These are phyloP conservation scores for Lepidurus couesii DNA, from an alignment of 1,140 invertebrate species.

Conservation along the genomic window DNA sequence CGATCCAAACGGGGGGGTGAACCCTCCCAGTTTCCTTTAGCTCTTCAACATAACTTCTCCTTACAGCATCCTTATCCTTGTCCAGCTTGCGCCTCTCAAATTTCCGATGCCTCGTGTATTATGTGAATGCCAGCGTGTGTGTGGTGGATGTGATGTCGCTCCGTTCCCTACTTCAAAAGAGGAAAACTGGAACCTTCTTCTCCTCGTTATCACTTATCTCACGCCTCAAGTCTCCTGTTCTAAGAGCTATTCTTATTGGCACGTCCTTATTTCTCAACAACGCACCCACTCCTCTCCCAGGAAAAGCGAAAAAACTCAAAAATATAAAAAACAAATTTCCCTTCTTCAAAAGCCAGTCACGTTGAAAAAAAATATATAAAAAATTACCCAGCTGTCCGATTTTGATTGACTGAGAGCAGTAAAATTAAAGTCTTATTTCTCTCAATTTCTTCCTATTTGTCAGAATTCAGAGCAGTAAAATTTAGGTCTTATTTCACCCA, in stretches of 20 bases:
- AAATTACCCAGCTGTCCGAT: neutral
- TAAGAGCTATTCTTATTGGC: neutral
- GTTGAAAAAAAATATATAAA: neutral
- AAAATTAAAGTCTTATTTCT: neutral
- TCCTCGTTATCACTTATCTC: neutral
- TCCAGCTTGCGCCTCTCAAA: slow-evolving; percentile 13
- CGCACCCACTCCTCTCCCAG: neutral
- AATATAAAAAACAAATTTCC: too few species aligned
- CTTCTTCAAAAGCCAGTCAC: neutral
- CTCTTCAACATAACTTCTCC: neutral
- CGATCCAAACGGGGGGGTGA: neutral
- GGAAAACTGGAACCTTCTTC: neutral
- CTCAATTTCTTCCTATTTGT: neutral
- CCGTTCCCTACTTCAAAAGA: neutral
- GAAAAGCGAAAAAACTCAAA: neutral
- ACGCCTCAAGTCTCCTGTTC: slow-evolving; percentile 1
- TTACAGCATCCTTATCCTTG: slow-evolving; percentile 22
- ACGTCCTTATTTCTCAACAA: slow-evolving; percentile 8
- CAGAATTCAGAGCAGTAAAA: neutral
- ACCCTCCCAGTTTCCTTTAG: neutral
- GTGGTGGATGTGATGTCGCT: neutral
- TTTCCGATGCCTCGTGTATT: neutral
- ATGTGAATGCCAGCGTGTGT: neutral
- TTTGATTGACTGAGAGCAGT: neutral
- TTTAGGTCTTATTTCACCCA: neutral